phyloP scores from a whole-genome alignment of 1,140 invertebrate species.

The Papilio polyxenes region DNA sequence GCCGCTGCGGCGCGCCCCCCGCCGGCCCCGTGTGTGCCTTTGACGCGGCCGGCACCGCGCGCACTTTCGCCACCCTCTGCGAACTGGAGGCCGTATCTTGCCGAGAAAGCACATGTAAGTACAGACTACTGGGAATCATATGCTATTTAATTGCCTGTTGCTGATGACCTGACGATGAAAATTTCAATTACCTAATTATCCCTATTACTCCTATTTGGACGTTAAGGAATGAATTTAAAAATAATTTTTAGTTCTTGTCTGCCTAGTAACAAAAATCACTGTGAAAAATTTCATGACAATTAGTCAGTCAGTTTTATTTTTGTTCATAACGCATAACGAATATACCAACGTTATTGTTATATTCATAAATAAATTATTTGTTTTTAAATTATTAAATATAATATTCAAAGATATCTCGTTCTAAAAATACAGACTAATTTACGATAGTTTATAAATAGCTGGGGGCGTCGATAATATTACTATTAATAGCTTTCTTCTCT shows the following conservation, averaged over 20 bases:
- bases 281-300: too few relatives aligned
- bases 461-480: slow-evolving; percentile 4
- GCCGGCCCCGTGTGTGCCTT: slow-evolving; percentile 80
- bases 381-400: too few relatives aligned
- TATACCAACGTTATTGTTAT: too few relatives aligned
- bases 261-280: too few relatives aligned
- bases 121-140: not conserved
- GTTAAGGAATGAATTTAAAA: too few relatives aligned
- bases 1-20: slow-evolving; percentile 67
- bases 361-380: too few relatives aligned
- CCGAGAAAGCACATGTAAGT: slow-evolving; percentile 79
- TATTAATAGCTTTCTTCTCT: slow-evolving; percentile 24
- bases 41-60: slow-evolving; percentile 76
- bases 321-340: too few relatives aligned
- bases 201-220: too few relatives aligned
- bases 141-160: not conserved
- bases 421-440: slow-evolving; percentile 11
- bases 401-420: not conserved
- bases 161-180: too few relatives aligned
- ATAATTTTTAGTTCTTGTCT: too few relatives aligned
- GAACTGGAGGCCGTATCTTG: slow-evolving; percentile 79
- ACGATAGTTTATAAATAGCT: slow-evolving; percentile 18
- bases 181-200: too few relatives aligned
- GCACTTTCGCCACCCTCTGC: slow-evolving; percentile 80
- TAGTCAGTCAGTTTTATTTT: too few relatives aligned